These are phyloP conservation scores for Trichopoda pennipes DNA, from an alignment of 2,888 invertebrate species.

Conservation along the genomic window DNA sequence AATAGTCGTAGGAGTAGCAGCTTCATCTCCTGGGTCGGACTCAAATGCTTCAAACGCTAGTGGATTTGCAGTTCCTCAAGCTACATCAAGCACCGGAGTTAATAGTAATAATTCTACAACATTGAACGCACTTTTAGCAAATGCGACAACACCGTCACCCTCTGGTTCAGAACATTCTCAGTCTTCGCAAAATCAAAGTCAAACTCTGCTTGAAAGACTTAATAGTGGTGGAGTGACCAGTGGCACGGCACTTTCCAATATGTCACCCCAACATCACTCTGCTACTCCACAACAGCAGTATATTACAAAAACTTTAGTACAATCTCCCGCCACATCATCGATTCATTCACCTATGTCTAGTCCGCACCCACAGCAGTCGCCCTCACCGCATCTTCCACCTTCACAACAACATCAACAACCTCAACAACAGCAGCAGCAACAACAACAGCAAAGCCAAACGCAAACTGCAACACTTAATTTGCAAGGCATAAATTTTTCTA, in stretches of 20 bases:
- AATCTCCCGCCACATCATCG: slow-evolving; percentile 79
- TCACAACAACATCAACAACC: slow-evolving; percentile 79
- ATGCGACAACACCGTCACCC: slow-evolving; percentile 79
- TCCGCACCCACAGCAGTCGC: slow-evolving; percentile 82
- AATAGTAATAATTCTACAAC: slow-evolving; percentile 53
- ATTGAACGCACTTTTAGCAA: slow-evolving; percentile 83
- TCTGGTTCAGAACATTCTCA: slow-evolving; percentile 79
- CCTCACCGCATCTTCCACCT: slow-evolving; percentile 80
- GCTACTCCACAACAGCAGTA: slow-evolving; percentile 74
- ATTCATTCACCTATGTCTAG: slow-evolving; percentile 84
- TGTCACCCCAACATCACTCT: slow-evolving; percentile 77
- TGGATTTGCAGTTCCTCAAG: slow-evolving; percentile 82
- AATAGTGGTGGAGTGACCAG: slow-evolving; percentile 76
- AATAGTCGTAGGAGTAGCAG: slow-evolving; percentile 82
- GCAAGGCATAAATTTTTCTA: slow-evolving; percentile 88
- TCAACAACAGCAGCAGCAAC: slow-evolving; percentile 78
- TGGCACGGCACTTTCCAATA: slow-evolving; percentile 75
- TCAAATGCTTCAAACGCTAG: slow-evolving; percentile 81
- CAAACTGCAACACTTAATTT: slow-evolving; percentile 82
- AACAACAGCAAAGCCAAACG: slow-evolving; percentile 77
- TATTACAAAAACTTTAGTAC: slow-evolving; percentile 78
- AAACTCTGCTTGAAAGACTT: slow-evolving; percentile 79
- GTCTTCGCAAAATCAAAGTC: slow-evolving; percentile 76
- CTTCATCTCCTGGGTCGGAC: slow-evolving; percentile 80
- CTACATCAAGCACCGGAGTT: slow-evolving; percentile 66